phyloP scores from a whole-genome alignment of 2,888 invertebrate species.

The Salticus scenicus region DNA sequence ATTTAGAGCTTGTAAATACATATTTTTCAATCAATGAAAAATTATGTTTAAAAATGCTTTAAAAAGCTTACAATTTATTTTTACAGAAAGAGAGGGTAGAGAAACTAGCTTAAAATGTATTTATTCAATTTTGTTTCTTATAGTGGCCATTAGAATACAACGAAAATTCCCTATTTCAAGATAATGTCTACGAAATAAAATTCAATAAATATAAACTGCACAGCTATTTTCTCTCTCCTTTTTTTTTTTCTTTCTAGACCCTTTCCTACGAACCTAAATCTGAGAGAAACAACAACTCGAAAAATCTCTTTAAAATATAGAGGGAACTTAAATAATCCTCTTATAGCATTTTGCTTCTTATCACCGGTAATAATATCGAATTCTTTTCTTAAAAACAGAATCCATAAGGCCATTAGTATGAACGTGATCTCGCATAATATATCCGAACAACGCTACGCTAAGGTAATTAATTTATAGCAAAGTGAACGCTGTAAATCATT shows the following conservation, averaged over 20 bases:
- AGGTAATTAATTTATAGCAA: conserved; percentile 66
- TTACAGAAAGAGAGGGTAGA: too few relatives aligned
- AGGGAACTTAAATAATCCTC: conserved; percentile 12
- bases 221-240: background rate
- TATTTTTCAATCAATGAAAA: too few relatives aligned
- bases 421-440: conserved; percentile 64
- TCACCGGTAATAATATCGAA: background rate
- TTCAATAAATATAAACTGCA: background rate
- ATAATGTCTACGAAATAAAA: background rate
- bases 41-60: too few relatives aligned
- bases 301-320: conserved; percentile 2
- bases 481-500: conserved; percentile 57
- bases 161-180: background rate
- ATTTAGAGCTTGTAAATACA: too few relatives aligned
- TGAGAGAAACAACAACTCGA: background rate
- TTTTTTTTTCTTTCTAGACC: background rate
- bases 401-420: conserved; percentile 47
- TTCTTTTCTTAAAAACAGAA: conserved; percentile 17
- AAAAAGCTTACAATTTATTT: too few relatives aligned
- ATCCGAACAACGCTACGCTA: conserved; percentile 28
- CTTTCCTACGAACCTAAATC: background rate
- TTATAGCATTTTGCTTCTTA: conserved; percentile 18
- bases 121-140: too few relatives aligned
- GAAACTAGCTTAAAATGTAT: too few relatives aligned
- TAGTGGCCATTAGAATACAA: too few relatives aligned